phyloP scores from a whole-genome alignment of 2,888 invertebrate species.

The Dryobotodes eremita region DNA sequence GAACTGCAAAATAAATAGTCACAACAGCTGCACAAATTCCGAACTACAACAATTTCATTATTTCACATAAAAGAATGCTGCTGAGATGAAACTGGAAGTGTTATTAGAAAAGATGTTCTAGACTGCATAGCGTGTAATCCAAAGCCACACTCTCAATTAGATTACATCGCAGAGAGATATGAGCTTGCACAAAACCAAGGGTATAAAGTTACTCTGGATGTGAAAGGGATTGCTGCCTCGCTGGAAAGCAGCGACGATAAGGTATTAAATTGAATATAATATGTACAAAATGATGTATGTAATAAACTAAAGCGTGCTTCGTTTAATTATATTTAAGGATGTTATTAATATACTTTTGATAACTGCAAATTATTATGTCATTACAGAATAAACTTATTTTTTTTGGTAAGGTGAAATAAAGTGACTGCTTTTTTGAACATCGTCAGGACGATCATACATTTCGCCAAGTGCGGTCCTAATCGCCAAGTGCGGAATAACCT shows the following conservation, averaged over 20 bases:
- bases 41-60: slow-evolving; percentile 27
- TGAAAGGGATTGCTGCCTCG: slow-evolving; percentile 4
- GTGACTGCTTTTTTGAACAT: not conserved
- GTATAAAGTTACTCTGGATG: slow-evolving; percentile 42
- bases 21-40: slow-evolving; percentile 13
- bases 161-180: slow-evolving; percentile 56
- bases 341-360: not conserved
- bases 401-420: too few relatives aligned
- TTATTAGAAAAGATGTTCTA: slow-evolving; percentile 59
- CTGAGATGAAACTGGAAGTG: slow-evolving; percentile 42
- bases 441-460: not conserved
- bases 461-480: not conserved
- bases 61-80: slow-evolving; percentile 27
- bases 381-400: too few relatives aligned
- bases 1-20: not conserved
- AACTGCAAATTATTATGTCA: too few relatives aligned
- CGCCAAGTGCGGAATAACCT: not conserved
- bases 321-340: not conserved
- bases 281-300: not conserved
- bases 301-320: not conserved
- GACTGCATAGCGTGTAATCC: slow-evolving; percentile 49
- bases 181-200: slow-evolving; percentile 42
- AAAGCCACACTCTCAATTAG: slow-evolving; percentile 50
- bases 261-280: not conserved
- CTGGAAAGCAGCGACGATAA: not conserved